phyloP scores from a whole-genome alignment of 2,797 vertebrate species.

The Eurystomus glaucurus region DNA sequence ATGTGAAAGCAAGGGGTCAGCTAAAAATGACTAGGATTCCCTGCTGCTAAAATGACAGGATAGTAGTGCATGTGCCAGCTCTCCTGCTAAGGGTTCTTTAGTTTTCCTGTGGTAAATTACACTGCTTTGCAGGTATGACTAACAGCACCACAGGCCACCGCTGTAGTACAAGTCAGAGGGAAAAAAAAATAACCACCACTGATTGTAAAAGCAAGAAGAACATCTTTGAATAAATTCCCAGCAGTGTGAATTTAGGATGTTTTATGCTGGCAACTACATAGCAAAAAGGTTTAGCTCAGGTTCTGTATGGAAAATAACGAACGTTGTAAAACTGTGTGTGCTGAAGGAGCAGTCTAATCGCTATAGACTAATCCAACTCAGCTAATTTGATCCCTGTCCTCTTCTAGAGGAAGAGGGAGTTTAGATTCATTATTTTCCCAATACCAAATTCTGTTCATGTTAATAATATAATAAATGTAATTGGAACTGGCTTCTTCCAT shows the following conservation, averaged over 20 bases:
- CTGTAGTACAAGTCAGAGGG: slow-evolving; percentile 65
- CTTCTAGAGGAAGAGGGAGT: slow-evolving; percentile 2
- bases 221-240: slow-evolving; percentile 67
- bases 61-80: slow-evolving; percentile 80
- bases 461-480: slow-evolving; percentile 4
- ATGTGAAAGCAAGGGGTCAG: slow-evolving; percentile 84
- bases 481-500: background rate
- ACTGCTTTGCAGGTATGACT: slow-evolving; percentile 74
- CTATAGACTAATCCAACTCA: background rate
- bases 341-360: slow-evolving; percentile 25
- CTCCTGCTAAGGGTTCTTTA: slow-evolving; percentile 83
- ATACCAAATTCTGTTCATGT: background rate
- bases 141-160: slow-evolving; percentile 60
- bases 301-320: slow-evolving; percentile 32
- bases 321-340: background rate
- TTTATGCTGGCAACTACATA: slow-evolving; percentile 28
- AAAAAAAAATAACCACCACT: slow-evolving; percentile 42
- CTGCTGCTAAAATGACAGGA: slow-evolving; percentile 88
- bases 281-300: slow-evolving; percentile 19
- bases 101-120: slow-evolving; percentile 79
- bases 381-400: slow-evolving; percentile 28
- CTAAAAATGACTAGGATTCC: slow-evolving; percentile 85
- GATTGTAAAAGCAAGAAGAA: slow-evolving; percentile 72
- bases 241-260: slow-evolving; percentile 43
- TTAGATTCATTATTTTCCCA: slow-evolving; percentile 29